Evolutionary conservation across 2,888 invertebrate species (phyloP).

Genomic region (Candidula unifasciata): DNA sequence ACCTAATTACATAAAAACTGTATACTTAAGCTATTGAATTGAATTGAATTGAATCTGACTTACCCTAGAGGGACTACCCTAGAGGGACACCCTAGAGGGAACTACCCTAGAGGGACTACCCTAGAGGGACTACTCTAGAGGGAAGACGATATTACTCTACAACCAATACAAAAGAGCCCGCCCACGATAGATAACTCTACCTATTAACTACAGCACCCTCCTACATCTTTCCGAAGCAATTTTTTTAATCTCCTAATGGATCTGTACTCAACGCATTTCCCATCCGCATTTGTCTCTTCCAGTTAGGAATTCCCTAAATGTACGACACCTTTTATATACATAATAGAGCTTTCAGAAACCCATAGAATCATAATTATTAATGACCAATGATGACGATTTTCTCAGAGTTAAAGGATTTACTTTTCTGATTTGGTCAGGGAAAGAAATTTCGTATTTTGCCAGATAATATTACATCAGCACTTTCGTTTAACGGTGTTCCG

Average conservation of each 20-base stretch:
- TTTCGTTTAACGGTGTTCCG: background rate
- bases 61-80: too few relatives aligned
- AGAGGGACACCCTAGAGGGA: too few relatives aligned
- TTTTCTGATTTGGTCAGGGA: background rate
- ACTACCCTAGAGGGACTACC: too few relatives aligned
- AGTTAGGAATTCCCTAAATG: background rate
- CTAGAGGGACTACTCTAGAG: too few relatives aligned
- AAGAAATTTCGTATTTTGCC: conserved; percentile 5
- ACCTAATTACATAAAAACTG: too few relatives aligned
- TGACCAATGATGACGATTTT: conserved; percentile 2
- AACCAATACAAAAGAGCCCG: too few relatives aligned
- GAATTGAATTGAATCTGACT: too few relatives aligned
- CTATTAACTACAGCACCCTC: too few relatives aligned
- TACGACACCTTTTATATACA: background rate
- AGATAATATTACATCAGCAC: background rate
- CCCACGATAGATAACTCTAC: too few relatives aligned
- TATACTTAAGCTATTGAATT: too few relatives aligned
- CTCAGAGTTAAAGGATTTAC: conserved; percentile 15
- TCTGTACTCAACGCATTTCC: conserved; percentile 11
- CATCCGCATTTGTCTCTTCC: background rate
- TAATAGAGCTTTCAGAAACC: background rate
- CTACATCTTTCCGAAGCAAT: background rate
- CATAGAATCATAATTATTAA: conserved; percentile 14
- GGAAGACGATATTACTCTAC: too few relatives aligned
- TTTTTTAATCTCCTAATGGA: background rate